Percentiles rank a stretch among this genome's conserved stretches.
Evolutionary conservation across 2,888 invertebrate species (phyloP).

Genomic region (Sipha maydis): DNA sequence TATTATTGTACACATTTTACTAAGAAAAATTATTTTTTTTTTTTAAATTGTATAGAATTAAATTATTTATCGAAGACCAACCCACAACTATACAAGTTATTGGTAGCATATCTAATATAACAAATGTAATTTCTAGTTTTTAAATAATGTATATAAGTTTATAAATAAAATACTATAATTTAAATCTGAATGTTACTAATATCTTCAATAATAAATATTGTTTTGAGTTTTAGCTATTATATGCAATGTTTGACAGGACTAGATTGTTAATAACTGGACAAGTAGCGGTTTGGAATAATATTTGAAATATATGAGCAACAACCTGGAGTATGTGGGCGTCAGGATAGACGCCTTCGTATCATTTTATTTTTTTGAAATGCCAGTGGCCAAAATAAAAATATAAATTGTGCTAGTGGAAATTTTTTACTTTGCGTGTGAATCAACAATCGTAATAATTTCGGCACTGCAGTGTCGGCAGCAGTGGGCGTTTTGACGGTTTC

Average conservation of each 20-base stretch:
- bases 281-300: slow-evolving; percentile 42
- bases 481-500: slow-evolving; percentile 49
- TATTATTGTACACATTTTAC: too few species aligned
- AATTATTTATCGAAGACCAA: too few species aligned
- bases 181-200: slow-evolving; percentile 31
- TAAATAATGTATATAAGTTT: not conserved
- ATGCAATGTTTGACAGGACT: slow-evolving; percentile 45
- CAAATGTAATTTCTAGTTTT: not conserved
- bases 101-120: not conserved
- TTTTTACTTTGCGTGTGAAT: slow-evolving; percentile 47
- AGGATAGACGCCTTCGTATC: slow-evolving; percentile 30
- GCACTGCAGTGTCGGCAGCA: slow-evolving; percentile 14
- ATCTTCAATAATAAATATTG: slow-evolving; percentile 41
- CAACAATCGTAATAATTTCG: slow-evolving; percentile 24
- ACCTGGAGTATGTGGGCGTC: slow-evolving; percentile 38
- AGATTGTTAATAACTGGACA: slow-evolving; percentile 42
- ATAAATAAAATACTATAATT: slow-evolving; percentile 36
- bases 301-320: not conserved
- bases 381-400: slow-evolving; percentile 35
- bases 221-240: not conserved
- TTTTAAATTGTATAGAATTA: too few species aligned
- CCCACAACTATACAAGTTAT: not conserved
- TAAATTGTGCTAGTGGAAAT: slow-evolving; percentile 35
- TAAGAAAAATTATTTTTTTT: too few species aligned
- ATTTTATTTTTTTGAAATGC: slow-evolving; percentile 7